Conservation (phyloP, 1,140 invertebrate species). For the Drosophila parabipectinata region DNA sequence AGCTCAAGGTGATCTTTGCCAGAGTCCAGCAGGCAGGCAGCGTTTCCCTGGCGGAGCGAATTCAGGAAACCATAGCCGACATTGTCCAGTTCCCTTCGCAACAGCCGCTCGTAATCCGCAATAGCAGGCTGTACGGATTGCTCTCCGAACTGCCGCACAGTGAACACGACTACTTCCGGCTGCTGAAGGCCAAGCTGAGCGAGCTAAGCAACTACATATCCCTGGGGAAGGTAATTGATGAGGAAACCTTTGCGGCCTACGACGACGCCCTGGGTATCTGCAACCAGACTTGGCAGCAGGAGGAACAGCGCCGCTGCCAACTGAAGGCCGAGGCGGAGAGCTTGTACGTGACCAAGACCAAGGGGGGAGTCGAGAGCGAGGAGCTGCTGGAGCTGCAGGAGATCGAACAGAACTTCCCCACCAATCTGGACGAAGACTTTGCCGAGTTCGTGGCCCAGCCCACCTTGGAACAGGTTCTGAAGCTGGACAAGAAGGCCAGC, state of each 20-base stretch:
- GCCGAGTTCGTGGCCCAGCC: conserved; percentile 86
- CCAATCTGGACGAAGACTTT: conserved; percentile 89
- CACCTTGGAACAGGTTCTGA: conserved; percentile 80
- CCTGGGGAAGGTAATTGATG: conserved; percentile 79
- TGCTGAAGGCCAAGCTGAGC: conserved; percentile 88
- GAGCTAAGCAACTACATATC: conserved; percentile 86
- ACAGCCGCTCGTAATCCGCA: conserved; percentile 48
- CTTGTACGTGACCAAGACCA: conserved; percentile 91
- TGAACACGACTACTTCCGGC: conserved; percentile 82
- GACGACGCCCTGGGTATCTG: conserved; percentile 84
- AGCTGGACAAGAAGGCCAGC: conserved; percentile 49
- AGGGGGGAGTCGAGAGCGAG: conserved; percentile 88
- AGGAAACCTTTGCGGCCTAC: conserved; percentile 85
- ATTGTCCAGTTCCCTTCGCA: conserved; percentile 66
- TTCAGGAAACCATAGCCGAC: conserved; percentile 56
- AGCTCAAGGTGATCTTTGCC: conserved; percentile 59
- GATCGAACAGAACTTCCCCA: conserved; percentile 91
- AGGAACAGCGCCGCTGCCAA: conserved; percentile 88
- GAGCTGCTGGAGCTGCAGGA: conserved; percentile 90
- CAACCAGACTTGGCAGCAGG: conserved; percentile 90
- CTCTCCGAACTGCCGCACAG: conserved; percentile 59
- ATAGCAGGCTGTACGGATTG: conserved; percentile 55
- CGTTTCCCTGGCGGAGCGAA: conserved; percentile 27
- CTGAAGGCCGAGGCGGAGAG: conserved; percentile 91
- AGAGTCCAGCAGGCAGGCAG: conserved; percentile 55